These are phyloP conservation scores for Tinea semifulvella DNA, from an alignment of 2,888 invertebrate species.

Conservation along the genomic window DNA sequence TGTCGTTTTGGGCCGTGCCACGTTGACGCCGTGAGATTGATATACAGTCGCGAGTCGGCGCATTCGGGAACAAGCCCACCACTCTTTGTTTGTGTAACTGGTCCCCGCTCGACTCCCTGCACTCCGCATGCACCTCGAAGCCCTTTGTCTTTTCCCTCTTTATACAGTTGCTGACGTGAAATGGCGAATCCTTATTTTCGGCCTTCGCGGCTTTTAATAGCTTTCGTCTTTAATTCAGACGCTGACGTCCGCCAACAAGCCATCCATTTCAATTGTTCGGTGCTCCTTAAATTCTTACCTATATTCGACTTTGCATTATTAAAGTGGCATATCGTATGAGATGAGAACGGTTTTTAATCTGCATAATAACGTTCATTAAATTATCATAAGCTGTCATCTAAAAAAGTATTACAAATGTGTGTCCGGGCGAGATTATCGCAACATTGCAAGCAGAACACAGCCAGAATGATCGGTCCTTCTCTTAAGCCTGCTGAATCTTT, in stretches of 20 bases:
- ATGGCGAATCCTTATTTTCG: conserved; percentile 48
- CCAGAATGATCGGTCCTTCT: conserved; percentile 7
- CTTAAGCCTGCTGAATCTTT: conserved; percentile 14
- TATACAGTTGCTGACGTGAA: conserved; percentile 52
- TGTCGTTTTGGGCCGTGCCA: conserved; percentile 38
- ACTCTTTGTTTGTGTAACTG: conserved; percentile 62
- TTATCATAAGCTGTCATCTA: conserved; percentile 15
- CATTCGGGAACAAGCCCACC: conserved; percentile 56
- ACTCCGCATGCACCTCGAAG: conserved; percentile 29
- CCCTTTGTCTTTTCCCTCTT: conserved; percentile 52
- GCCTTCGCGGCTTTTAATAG: conserved; percentile 32
- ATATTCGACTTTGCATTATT: conserved; percentile 2
- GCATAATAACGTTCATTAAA: conserved; percentile 13
- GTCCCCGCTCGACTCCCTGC: conserved; percentile 32
- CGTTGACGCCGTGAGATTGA: conserved; percentile 61
- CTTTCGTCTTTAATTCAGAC: conserved; percentile 31
- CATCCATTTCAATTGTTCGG: conserved; percentile 4
- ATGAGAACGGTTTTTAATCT: conserved; percentile 9
- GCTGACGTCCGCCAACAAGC: conserved; percentile 16
- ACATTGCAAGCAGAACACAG: not conserved
- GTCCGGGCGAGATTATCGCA: conserved; percentile 6
- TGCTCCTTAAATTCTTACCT: conserved; percentile 7
- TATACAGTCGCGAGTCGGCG: conserved; percentile 40
- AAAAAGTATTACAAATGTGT: not conserved
- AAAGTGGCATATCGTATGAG: not conserved